Evolutionary conservation across 2,113 vertebrate species (phyloP).

Genomic region (Perccottus glenii): DNA sequence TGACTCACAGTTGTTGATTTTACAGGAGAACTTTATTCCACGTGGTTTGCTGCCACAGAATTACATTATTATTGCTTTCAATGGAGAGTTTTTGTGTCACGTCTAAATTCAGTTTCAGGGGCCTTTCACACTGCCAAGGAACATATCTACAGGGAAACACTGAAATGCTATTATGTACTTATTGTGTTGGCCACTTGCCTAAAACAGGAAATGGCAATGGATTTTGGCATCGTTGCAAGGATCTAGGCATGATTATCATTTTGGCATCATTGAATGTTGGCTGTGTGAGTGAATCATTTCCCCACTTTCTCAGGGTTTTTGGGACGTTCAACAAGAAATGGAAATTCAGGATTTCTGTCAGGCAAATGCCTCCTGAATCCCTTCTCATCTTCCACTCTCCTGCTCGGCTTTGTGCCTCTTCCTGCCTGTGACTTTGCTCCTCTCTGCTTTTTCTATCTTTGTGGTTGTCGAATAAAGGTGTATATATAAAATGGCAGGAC

Average conservation of each 20-base stretch:
- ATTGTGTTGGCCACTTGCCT: slow-evolving; percentile 67
- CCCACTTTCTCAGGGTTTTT: slow-evolving; percentile 35
- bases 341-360: slow-evolving; percentile 46
- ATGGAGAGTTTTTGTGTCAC: slow-evolving; percentile 58
- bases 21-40: slow-evolving; percentile 47
- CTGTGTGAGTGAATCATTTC: slow-evolving; percentile 49
- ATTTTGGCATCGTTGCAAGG: slow-evolving; percentile 64
- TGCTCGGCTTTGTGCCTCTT: slow-evolving; percentile 32
- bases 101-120: slow-evolving; percentile 55
- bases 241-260: slow-evolving; percentile 68
- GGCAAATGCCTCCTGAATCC: slow-evolving; percentile 41
- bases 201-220: slow-evolving; percentile 65
- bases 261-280: slow-evolving; percentile 63
- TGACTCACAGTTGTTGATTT: slow-evolving; percentile 60
- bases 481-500: slow-evolving; percentile 47
- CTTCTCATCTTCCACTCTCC: slow-evolving; percentile 44
- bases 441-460: slow-evolving; percentile 21
- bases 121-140: slow-evolving; percentile 53
- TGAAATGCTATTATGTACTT: slow-evolving; percentile 72
- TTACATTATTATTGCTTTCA: slow-evolving; percentile 64
- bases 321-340: slow-evolving; percentile 43
- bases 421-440: slow-evolving; percentile 17
- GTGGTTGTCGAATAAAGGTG: slow-evolving; percentile 24
- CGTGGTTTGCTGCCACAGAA: slow-evolving; percentile 53
- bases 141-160: slow-evolving; percentile 68